Evolutionary conservation across 2,797 vertebrate genomes (phyloP).

Genomic region (Avahi laniger): DNA sequence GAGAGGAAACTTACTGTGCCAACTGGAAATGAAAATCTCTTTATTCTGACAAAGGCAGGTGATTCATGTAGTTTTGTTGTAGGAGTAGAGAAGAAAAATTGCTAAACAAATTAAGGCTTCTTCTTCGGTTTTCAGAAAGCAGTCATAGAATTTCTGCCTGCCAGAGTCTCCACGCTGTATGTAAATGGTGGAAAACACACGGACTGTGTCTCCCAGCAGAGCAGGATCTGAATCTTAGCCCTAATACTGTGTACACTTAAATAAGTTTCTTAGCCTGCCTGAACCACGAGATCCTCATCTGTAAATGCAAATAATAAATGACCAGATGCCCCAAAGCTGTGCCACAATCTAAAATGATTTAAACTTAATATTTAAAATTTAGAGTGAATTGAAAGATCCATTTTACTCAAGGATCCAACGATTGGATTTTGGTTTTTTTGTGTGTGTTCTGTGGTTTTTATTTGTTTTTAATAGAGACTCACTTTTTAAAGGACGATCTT

Average conservation of each 20-base stretch:
- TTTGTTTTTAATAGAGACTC: conserved; percentile 50
- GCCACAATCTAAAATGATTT: not conserved
- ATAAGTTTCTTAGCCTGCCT: not conserved
- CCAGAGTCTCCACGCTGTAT: not conserved
- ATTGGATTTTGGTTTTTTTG: not conserved
- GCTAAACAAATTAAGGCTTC: not conserved
- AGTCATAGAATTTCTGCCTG: not conserved
- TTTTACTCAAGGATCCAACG: not conserved
- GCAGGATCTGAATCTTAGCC: not conserved
- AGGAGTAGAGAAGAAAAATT: not conserved
- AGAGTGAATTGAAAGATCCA: not conserved
- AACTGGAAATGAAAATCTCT: not conserved
- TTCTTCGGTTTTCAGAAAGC: conserved; percentile 2
- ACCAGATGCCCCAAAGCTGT: conserved; percentile 3
- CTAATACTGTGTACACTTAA: not conserved
- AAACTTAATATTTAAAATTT: not conserved
- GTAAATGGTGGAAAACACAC: not conserved
- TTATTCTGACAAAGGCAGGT: not conserved
- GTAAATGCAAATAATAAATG: conserved; percentile 15
- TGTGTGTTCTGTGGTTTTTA: not conserved
- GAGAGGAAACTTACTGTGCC: not conserved
- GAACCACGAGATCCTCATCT: not conserved
- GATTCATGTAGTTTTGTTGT: not conserved
- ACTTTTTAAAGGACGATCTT: not conserved
- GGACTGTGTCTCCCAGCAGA: not conserved